phyloP scores from a whole-genome alignment of 2,888 invertebrate species.

The Falcaria lacertinaria region DNA sequence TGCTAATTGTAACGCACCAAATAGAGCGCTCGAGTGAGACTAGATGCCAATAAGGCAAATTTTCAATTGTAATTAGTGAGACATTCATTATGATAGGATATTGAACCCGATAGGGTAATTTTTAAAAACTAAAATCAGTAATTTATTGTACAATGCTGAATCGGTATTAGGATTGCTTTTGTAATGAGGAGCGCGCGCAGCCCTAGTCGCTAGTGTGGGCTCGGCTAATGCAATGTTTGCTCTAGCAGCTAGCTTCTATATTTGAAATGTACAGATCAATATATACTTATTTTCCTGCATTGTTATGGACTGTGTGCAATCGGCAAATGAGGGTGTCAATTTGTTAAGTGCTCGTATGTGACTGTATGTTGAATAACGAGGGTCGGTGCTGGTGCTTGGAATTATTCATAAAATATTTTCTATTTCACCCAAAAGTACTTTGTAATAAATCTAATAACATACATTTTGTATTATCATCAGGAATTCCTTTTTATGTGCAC shows the following conservation, averaged over 20 bases:
- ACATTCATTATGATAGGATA: constrained; percentile 13
- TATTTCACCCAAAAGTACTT: no score
- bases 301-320: constrained; percentile 35
- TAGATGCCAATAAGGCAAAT: constrained; percentile 43
- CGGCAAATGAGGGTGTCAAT: constrained; percentile 52
- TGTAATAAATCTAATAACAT: no score
- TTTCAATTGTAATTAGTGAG: constrained; percentile 22
- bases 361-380: constrained; percentile 11
- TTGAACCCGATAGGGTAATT: neutral
- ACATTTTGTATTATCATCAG: no score
- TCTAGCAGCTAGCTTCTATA: constrained; percentile 35
- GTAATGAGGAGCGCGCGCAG: neutral
- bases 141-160: neutral
- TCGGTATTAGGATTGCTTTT: neutral
- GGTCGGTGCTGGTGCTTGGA: constrained; percentile 15
- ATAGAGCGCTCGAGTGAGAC: constrained; percentile 50
- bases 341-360: constrained; percentile 34
- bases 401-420: no score
- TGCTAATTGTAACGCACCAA: constrained; percentile 49
- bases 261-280: constrained; percentile 27
- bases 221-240: constrained; percentile 26
- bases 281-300: constrained; percentile 18
- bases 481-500: no score
- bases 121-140: neutral
- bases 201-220: no score